Evolutionary conservation across 2,888 invertebrate species (phyloP).

Genomic region (Pachliopta kotzebuea): DNA sequence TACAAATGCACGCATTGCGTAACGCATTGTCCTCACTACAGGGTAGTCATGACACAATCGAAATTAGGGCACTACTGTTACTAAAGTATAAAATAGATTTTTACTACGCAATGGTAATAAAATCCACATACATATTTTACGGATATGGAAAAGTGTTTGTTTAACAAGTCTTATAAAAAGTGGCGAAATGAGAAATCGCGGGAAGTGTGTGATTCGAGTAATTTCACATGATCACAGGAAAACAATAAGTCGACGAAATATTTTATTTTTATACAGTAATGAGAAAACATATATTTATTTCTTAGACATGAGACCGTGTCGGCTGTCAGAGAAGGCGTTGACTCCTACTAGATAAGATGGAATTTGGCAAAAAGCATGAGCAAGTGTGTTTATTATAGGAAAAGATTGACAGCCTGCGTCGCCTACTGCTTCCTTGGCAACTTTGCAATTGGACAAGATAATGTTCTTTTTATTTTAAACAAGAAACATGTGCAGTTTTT

Average conservation of each 20-base stretch:
- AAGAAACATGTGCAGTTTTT: constrained; percentile 47
- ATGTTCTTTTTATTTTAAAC: constrained; percentile 46
- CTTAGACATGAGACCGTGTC: constrained; percentile 58
- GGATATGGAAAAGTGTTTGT: too few relatives aligned
- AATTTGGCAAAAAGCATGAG: constrained; percentile 66
- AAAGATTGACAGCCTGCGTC: constrained; percentile 66
- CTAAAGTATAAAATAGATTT: constrained; percentile 30
- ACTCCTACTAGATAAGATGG: constrained; percentile 59
- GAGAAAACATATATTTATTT: constrained; percentile 47
- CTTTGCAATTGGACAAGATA: constrained; percentile 73
- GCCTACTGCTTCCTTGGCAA: constrained; percentile 71
- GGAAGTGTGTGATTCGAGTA: constrained; percentile 40
- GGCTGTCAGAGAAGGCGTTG: constrained; percentile 72
- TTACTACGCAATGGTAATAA: too few relatives aligned
- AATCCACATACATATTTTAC: too few relatives aligned
- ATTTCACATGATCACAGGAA: constrained; percentile 58
- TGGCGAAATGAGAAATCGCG: constrained; percentile 3
- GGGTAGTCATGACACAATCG: constrained; percentile 54
- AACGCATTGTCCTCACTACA: constrained; percentile 57
- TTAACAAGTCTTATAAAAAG: too few relatives aligned
- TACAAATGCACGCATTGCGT: constrained; percentile 62
- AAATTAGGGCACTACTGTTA: constrained; percentile 42
- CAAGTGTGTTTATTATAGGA: constrained; percentile 62
- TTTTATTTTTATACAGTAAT: constrained; percentile 55
- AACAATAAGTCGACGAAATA: constrained; percentile 54